These are phyloP conservation scores for Hemithea aestivaria DNA, from an alignment of 2,888 invertebrate species.

Conservation along the genomic window DNA sequence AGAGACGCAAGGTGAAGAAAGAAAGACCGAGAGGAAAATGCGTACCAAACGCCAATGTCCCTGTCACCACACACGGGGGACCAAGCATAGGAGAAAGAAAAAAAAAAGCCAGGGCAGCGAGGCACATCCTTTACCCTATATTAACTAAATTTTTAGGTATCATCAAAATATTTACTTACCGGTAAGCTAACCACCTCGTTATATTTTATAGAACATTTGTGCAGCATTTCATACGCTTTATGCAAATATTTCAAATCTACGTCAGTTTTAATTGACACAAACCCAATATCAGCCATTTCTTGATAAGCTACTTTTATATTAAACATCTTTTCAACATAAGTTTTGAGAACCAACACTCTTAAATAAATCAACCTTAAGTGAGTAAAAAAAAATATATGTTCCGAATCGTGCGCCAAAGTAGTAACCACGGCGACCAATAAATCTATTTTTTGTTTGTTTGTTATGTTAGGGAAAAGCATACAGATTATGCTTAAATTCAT, in stretches of 20 bases:
- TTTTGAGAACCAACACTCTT: conserved; percentile 44
- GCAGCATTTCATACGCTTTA: conserved; percentile 48
- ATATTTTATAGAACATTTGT: conserved; percentile 48
- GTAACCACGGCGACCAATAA: not conserved
- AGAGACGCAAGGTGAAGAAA: too few species aligned
- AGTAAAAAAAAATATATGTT: conserved; percentile 42
- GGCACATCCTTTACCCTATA: too few species aligned
- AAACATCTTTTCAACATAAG: conserved; percentile 43
- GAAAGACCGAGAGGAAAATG: too few species aligned
- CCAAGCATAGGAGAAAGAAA: too few species aligned
- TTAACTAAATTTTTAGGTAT: too few species aligned
- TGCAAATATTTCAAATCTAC: conserved; percentile 48
- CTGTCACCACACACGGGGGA: too few species aligned
- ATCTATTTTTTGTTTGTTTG: not conserved
- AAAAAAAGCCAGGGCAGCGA: too few species aligned
- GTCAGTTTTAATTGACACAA: conserved; percentile 37
- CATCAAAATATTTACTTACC: too few species aligned
- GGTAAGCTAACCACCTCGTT: conserved; percentile 51
- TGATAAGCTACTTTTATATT: conserved; percentile 17
- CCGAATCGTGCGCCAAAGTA: conserved; percentile 41
- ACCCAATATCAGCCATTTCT: conserved; percentile 33
- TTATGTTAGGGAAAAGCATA: too few species aligned
- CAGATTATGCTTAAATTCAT: too few species aligned
- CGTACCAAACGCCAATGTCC: too few species aligned
- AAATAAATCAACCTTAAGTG: conserved; percentile 39